Evolutionary conservation across 30 jellyfish, hydroid and myxozoan species (phyloP).

Genomic region (Rhopilema esculentum): DNA sequence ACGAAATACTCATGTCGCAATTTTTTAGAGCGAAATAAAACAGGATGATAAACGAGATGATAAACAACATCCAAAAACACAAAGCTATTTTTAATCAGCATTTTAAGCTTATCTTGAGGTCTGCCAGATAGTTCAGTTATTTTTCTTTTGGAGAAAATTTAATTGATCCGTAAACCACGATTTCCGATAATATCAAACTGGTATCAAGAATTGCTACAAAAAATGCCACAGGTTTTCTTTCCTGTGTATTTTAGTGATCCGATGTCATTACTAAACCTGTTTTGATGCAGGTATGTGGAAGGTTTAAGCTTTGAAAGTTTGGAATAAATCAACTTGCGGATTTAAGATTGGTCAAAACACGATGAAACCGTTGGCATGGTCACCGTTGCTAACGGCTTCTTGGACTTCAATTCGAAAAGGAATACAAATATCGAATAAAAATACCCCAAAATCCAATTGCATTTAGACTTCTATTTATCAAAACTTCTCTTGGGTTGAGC

Average conservation of each 20-base stretch:
- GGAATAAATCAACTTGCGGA: neutral
- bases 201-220: neutral
- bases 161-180: neutral
- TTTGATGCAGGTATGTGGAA: neutral
- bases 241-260: neutral
- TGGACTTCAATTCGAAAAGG: too few relatives aligned
- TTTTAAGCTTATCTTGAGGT: neutral
- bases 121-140: neutral
- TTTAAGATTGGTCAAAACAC: neutral
- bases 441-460: too few relatives aligned
- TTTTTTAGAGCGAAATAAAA: neutral
- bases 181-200: neutral
- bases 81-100: neutral
- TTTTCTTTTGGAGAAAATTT: neutral
- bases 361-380: neutral
- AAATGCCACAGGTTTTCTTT: neutral
- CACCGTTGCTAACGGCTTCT: neutral
- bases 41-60: neutral
- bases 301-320: neutral
- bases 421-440: too few relatives aligned
- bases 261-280: neutral
- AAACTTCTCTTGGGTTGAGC: too few relatives aligned
- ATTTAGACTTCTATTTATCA: too few relatives aligned
- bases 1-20: neutral
- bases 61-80: neutral